Percentiles rank a stretch among this genome's conserved stretches.
Conservation (phyloP, 2,797 vertebrate genomes). For the Pempheris klunzingeri region DNA sequence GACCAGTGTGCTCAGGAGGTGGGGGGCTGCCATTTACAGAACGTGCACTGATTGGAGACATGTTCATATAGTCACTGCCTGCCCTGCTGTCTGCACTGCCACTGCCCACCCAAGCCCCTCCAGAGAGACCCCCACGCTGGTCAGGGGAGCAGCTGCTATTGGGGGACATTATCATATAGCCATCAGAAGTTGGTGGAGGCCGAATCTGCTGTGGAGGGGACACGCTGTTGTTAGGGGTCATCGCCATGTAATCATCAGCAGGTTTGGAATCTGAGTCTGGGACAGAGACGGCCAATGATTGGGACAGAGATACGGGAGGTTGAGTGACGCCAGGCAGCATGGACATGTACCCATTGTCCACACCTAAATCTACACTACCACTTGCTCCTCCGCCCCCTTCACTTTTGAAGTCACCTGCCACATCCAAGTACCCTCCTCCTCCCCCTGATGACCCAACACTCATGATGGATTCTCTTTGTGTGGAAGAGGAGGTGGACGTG, state of each 20-base stretch:
- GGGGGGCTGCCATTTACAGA: conserved; percentile 83
- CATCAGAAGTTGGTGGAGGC: conserved; percentile 76
- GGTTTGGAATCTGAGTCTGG: conserved; percentile 80
- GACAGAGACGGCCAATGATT: conserved; percentile 77
- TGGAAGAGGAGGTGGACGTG: conserved; percentile 65
- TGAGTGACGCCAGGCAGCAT: conserved; percentile 87
- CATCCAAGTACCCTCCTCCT: conserved; percentile 82
- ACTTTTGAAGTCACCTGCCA: conserved; percentile 77
- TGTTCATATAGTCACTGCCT: conserved; percentile 89
- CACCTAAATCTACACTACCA: conserved; percentile 56
- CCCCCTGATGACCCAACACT: conserved; percentile 55
- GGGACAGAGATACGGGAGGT: conserved; percentile 77
- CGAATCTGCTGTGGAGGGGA: conserved; percentile 86
- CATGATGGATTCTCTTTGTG: conserved; percentile 66
- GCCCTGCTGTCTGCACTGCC: conserved; percentile 83
- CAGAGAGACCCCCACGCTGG: conserved; percentile 77
- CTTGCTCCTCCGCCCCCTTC: conserved; percentile 64
- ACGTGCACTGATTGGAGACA: conserved; percentile 87
- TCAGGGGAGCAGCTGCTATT: conserved; percentile 87
- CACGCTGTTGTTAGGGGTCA: conserved; percentile 86
- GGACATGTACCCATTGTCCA: conserved; percentile 87
- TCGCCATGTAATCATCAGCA: conserved; percentile 88
- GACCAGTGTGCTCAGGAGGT: conserved; percentile 58
- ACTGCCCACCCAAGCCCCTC: conserved; percentile 78
- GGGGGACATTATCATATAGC: conserved; percentile 90